Evolutionary conservation across 2,888 invertebrate species (phyloP).

Genomic region (Rapana venosa): DNA sequence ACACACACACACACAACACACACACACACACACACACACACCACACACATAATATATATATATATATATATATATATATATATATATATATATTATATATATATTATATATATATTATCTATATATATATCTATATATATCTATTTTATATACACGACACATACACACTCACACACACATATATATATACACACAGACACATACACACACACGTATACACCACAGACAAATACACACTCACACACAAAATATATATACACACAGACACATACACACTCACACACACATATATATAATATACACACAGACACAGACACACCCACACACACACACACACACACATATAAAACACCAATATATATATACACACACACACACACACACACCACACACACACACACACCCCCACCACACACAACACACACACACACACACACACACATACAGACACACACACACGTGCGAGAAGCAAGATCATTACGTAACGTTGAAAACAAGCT

Average conservation of each 20-base stretch:
- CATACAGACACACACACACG: conserved; percentile 12
- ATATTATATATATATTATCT: no score
- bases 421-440: conserved; percentile 11
- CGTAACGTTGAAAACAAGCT: no score
- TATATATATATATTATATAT: no score
- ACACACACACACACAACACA: no score
- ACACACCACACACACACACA: neutral
- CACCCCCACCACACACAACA: neutral
- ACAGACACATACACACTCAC: no score
- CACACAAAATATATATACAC: no score
- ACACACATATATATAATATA: no score
- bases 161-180: neutral
- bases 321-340: neutral
- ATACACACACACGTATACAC: neutral
- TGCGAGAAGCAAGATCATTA: neutral
- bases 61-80: neutral
- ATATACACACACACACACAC: neutral
- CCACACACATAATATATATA: neutral
- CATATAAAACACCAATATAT: no score
- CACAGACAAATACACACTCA: no score
- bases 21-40: neutral
- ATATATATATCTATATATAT: no score
- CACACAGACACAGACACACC: no score
- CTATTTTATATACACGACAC: neutral
- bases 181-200: neutral